These are phyloP conservation scores for Lutraria rhynchaena DNA, from an alignment of 1,140 invertebrate genomes.

Conservation along the genomic window DNA sequence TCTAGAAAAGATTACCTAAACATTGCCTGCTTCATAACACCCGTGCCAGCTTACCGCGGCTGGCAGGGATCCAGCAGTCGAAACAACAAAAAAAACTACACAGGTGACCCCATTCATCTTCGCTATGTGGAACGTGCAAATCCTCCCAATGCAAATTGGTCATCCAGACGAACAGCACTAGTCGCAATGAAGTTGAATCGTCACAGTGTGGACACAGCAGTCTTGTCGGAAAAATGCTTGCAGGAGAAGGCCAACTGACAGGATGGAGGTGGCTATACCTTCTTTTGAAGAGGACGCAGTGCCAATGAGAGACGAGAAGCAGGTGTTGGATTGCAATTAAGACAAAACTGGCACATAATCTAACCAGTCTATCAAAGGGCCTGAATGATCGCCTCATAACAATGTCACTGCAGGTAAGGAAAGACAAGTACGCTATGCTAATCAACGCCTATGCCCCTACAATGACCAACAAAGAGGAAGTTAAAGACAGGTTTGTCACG, in stretches of 20 bases:
- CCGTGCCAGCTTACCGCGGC: not conserved
- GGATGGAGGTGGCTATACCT: too few relatives aligned
- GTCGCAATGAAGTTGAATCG: not conserved
- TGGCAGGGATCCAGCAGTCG: not conserved
- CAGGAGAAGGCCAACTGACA: not conserved
- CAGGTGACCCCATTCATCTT: not conserved
- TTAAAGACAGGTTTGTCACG: not conserved
- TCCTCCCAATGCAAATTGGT: slow-evolving; percentile 13
- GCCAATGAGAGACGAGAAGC: slow-evolving; percentile 23
- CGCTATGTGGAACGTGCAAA: slow-evolving; percentile 25
- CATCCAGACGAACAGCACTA: slow-evolving; percentile 41
- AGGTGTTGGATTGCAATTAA: slow-evolving; percentile 43
- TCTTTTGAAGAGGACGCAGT: not conserved
- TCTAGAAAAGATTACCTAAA: not conserved
- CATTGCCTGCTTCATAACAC: not conserved
- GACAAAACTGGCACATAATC: slow-evolving; percentile 15
- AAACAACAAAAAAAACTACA: not conserved
- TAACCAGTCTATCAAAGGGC: too few relatives aligned
- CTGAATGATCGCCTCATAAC: too few relatives aligned
- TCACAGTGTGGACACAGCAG: not conserved
- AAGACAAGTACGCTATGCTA: too few relatives aligned
- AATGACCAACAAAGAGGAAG: too few relatives aligned
- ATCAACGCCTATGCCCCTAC: too few relatives aligned
- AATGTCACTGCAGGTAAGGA: too few relatives aligned
- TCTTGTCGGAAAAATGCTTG: not conserved